Percentiles rank a stretch among this genome's conserved stretches.
These are phyloP conservation scores for Benthosema pterotum DNA, from an alignment of 2,797 vertebrate species.

Conservation along the genomic window DNA sequence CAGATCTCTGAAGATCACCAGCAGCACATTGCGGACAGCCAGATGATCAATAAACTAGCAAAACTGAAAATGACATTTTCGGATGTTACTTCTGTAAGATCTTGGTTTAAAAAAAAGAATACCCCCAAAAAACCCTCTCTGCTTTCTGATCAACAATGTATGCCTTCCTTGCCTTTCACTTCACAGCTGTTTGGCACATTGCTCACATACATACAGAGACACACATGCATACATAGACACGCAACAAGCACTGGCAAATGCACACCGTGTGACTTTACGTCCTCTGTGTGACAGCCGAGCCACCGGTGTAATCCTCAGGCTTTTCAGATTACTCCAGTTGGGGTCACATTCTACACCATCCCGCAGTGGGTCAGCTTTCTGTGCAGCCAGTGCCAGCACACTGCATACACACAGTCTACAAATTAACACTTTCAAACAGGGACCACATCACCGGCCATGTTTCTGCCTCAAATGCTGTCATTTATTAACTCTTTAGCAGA, in stretches of 20 bases:
- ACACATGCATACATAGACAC: slow-evolving; percentile 31
- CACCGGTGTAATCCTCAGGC: slow-evolving; percentile 76
- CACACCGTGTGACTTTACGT: slow-evolving; percentile 61
- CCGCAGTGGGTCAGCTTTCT: slow-evolving; percentile 70
- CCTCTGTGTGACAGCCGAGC: slow-evolving; percentile 72
- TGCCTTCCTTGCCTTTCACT: background rate
- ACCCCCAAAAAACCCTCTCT: background rate
- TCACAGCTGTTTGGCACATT: slow-evolving; percentile 37
- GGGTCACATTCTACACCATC: slow-evolving; percentile 79
- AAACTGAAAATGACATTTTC: background rate
- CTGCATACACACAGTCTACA: slow-evolving; percentile 29
- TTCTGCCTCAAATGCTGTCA: background rate
- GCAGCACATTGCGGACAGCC: background rate
- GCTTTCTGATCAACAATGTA: slow-evolving; percentile 1
- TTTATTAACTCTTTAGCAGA: too few relatives aligned
- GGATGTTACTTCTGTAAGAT: background rate
- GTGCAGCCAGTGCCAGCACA: slow-evolving; percentile 46
- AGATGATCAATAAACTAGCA: slow-evolving; percentile 14
- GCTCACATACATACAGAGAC: slow-evolving; percentile 14
- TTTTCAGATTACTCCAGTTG: slow-evolving; percentile 82
- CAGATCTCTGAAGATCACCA: too few relatives aligned
- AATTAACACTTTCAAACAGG: slow-evolving; percentile 36
- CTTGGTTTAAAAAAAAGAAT: background rate
- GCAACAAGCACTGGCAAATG: slow-evolving; percentile 6
- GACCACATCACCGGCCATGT: slow-evolving; percentile 19